Percentiles rank a stretch among this genome's conserved stretches.
Evolutionary conservation across 2,888 invertebrate species (phyloP).

Genomic region (Boloria euphrosyne): DNA sequence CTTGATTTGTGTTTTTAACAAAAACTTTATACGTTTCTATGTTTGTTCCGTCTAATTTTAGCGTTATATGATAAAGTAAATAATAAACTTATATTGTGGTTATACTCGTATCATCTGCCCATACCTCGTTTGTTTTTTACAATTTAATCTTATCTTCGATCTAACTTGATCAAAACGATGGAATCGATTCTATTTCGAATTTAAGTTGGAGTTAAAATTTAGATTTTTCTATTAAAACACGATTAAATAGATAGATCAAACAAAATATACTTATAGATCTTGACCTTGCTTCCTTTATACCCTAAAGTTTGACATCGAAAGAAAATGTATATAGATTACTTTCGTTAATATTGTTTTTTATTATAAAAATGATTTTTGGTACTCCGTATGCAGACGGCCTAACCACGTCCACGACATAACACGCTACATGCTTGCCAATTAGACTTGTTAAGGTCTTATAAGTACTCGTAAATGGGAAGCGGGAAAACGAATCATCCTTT

Average conservation of each 20-base stretch:
- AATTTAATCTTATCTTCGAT: no score
- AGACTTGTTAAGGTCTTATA: constrained; percentile 33
- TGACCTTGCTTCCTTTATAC: no score
- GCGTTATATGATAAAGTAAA: no score
- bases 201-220: no score
- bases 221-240: no score
- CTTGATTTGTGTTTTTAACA: background rate
- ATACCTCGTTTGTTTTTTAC: no score
- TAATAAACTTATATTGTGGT: no score
- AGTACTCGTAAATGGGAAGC: constrained; percentile 35
- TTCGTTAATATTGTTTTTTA: background rate
- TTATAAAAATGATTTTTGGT: background rate
- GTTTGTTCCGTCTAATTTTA: background rate
- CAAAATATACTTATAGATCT: no score
- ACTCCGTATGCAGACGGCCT: constrained; percentile 8
- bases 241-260: no score
- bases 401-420: background rate
- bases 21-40: background rate
- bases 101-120: no score
- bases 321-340: no score
- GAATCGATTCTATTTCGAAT: background rate
- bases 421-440: constrained; percentile 32
- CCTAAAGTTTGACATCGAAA: no score
- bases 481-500: constrained; percentile 37
- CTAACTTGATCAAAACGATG: background rate